Evolutionary conservation across 1,140 invertebrate genomes (phyloP), one percentile per base, ranked within the genome.

Genomic region (Cephus cinctus): DNA sequence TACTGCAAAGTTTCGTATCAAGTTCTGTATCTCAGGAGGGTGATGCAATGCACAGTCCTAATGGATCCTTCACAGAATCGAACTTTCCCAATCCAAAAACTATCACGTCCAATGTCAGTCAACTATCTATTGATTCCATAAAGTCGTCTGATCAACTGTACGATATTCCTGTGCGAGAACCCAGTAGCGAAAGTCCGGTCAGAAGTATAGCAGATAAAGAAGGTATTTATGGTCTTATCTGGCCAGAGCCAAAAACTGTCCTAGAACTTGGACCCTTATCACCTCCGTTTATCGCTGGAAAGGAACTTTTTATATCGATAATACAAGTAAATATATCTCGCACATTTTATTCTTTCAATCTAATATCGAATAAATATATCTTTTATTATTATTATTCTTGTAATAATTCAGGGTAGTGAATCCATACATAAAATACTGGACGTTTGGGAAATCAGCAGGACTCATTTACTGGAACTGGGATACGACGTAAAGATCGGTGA

Each of bases 231-330:
- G 65, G 61, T 50, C 61, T 83, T 15, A 61, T 86, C 11, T 86
- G 84, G 84, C 85, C 85, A 2, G 78, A 80, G 50, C 83, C 84
- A 2, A 83, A 82, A 55, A 77, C 70, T 43, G 76, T 86, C 12
- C 60, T 80, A 2, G 81, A 84, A 54, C 65, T 83, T 2, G 73
- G 49, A 50, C 73, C 58, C 63, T 79, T 46, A 57, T 77, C 49
- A 52, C 78, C 48, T 59, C 78, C 67, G 54, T 86, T 61, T 56
- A 77, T 61, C 56, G 75, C 61, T 61, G 74, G 50, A 40, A 75
- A 62, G 55, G 70, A 65, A 67, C 73, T 69, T 57, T 80, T 65
- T 63, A 82, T 77, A 71, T 75, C 79, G 50, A 74, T 73, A 46
- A 71, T 72, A 54, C 74, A 72, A 52, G 73, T 77, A 61, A 42